phyloP scores from a whole-genome alignment of 2,888 invertebrate genomes.

The Anthrax anthrax region DNA sequence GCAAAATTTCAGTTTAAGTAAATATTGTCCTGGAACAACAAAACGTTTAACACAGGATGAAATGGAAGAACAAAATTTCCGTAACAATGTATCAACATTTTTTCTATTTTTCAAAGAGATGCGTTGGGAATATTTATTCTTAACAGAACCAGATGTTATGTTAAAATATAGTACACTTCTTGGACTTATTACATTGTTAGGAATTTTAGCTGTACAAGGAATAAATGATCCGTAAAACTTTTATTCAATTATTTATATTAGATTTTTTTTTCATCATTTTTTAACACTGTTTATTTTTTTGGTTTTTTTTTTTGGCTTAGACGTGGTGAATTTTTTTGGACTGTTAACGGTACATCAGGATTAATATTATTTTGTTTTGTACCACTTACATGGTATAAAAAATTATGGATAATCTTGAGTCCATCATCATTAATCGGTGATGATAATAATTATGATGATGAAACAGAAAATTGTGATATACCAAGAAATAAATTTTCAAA shows the following conservation, averaged over 20 bases:
- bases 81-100: slow-evolving; percentile 36
- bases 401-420: slow-evolving; percentile 43
- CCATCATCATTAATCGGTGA: slow-evolving; percentile 14
- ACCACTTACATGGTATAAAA: slow-evolving; percentile 62
- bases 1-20: slow-evolving; percentile 19
- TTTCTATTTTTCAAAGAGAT: slow-evolving; percentile 48
- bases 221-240: slow-evolving; percentile 35
- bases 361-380: slow-evolving; percentile 43
- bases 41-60: slow-evolving; percentile 29
- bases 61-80: slow-evolving; percentile 29
- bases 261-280: no score
- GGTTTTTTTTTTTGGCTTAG: slow-evolving; percentile 16
- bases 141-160: slow-evolving; percentile 63
- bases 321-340: slow-evolving; percentile 32
- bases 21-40: slow-evolving; percentile 21
- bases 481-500: slow-evolving; percentile 41
- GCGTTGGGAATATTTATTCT: slow-evolving; percentile 55
- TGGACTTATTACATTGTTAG: slow-evolving; percentile 43
- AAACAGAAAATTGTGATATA: slow-evolving; percentile 6
- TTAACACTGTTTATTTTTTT: no score
- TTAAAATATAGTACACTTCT: slow-evolving; percentile 67
- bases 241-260: no score
- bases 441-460: slow-evolving; percentile 10
- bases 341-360: slow-evolving; percentile 34
- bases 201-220: slow-evolving; percentile 46